These are phyloP conservation scores for Onychostoma macrolepis DNA, from an alignment of 2,113 vertebrate genomes.

Conservation along the genomic window DNA sequence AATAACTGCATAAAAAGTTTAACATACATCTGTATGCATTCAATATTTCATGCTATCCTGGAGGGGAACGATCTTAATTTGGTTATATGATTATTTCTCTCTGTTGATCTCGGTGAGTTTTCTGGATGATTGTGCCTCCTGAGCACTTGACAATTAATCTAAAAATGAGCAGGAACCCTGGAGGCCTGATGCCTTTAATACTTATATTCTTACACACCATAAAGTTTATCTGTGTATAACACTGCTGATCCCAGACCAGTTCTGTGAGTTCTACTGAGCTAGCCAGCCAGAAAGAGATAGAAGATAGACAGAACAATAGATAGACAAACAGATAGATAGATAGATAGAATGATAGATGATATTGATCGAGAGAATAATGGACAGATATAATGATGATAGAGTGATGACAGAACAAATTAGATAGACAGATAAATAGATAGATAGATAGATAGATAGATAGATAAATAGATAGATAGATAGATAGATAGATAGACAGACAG, in stretches of 20 bases:
- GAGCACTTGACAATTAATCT: slow-evolving; percentile 36
- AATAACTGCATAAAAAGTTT: neutral
- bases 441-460: neutral
- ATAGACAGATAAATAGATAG: neutral
- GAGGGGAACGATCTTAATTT: slow-evolving; percentile 40
- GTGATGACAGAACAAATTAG: too few relatives aligned
- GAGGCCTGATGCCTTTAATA: slow-evolving; percentile 4
- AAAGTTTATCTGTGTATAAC: slow-evolving; percentile 4
- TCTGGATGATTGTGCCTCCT: slow-evolving; percentile 28
- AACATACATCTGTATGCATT: slow-evolving; percentile 11
- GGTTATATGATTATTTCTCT: slow-evolving; percentile 31
- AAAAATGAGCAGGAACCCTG: slow-evolving; percentile 23
- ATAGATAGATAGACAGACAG: neutral
- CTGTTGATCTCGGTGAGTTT: slow-evolving; percentile 32
- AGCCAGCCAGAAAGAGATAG: neutral
- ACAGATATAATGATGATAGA: neutral
- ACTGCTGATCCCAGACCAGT: slow-evolving; percentile 8
- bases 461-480: neutral
- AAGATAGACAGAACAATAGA: neutral
- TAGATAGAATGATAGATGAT: neutral
- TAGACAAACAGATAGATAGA: neutral
- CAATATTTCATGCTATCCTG: slow-evolving; percentile 17
- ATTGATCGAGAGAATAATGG: neutral
- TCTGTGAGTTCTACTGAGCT: neutral
- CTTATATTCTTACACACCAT: neutral